phyloP scores from a whole-genome alignment of 2,797 vertebrate species.

The Jordanella pulchra region DNA sequence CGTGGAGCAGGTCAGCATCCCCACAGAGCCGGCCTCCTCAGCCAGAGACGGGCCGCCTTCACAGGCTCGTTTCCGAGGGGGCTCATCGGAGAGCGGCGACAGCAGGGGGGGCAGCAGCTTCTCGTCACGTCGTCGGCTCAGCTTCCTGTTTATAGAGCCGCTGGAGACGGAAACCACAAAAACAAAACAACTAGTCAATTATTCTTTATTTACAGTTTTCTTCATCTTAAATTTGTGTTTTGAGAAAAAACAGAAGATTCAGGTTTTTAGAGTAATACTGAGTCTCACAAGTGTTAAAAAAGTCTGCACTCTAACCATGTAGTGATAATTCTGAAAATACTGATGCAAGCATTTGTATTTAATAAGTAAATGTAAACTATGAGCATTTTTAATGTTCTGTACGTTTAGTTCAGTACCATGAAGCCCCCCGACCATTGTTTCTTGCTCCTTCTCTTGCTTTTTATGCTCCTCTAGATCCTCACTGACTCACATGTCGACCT shows the following conservation, averaged over 20 bases:
- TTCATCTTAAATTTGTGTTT: background rate
- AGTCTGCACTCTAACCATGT: no score
- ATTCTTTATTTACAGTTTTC: background rate
- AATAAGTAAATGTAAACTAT: no score
- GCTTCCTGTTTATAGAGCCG: constrained; percentile 84
- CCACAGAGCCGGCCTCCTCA: constrained; percentile 77
- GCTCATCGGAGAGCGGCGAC: constrained; percentile 89
- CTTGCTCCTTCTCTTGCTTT: no score
- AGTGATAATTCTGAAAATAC: no score
- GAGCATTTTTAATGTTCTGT: no score
- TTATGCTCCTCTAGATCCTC: no score
- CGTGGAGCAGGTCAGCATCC: constrained; percentile 52
- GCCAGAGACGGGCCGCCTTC: constrained; percentile 80
- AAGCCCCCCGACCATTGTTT: no score
- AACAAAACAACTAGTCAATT: background rate
- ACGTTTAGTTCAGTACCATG: no score
- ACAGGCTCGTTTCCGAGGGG: constrained; percentile 78
- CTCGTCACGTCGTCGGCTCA: constrained; percentile 86
- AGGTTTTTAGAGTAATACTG: background rate
- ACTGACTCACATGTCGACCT: no score
- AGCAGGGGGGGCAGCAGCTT: constrained; percentile 91
- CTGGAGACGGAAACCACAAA: background rate
- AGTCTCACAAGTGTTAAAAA: no score
- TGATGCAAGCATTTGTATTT: no score
- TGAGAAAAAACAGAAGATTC: background rate